These are phyloP conservation scores for Candidula unifasciata DNA, from an alignment of 2,888 invertebrate species.

Conservation along the genomic window DNA sequence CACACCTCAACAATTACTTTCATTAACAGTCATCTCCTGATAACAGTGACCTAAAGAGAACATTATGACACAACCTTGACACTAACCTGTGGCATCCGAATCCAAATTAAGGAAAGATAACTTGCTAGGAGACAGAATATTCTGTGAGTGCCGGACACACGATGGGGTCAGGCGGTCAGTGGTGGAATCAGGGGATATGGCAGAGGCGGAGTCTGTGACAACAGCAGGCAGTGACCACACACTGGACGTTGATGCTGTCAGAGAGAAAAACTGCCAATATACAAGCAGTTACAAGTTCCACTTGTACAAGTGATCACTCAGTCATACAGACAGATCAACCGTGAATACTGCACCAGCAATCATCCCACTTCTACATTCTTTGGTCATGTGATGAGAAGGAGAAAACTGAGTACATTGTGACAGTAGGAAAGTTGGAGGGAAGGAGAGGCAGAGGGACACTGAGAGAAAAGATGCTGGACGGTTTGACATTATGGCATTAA, in stretches of 20 bases:
- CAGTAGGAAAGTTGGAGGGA: no score
- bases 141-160: neutral
- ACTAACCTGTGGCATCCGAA: neutral
- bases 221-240: constrained; percentile 35
- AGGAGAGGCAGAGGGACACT: no score
- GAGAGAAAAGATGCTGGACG: no score
- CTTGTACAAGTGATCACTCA: neutral
- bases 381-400: no score
- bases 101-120: constrained; percentile 27
- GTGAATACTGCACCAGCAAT: neutral
- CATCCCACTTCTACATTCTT: no score
- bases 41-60: no score
- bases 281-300: neutral
- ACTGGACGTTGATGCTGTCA: constrained; percentile 18
- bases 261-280: neutral
- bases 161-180: neutral
- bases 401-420: no score
- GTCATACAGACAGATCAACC: neutral
- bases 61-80: no score
- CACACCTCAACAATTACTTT: no score
- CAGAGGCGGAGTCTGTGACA: neutral
- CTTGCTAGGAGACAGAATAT: constrained; percentile 35
- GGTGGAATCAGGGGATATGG: constrained; percentile 27
- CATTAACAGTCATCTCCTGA: no score
- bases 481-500: no score